These are phyloP conservation scores for Astreopora myriophthalma DNA, from an alignment of 64 coral and sea anemone species.

Conservation along the genomic window DNA sequence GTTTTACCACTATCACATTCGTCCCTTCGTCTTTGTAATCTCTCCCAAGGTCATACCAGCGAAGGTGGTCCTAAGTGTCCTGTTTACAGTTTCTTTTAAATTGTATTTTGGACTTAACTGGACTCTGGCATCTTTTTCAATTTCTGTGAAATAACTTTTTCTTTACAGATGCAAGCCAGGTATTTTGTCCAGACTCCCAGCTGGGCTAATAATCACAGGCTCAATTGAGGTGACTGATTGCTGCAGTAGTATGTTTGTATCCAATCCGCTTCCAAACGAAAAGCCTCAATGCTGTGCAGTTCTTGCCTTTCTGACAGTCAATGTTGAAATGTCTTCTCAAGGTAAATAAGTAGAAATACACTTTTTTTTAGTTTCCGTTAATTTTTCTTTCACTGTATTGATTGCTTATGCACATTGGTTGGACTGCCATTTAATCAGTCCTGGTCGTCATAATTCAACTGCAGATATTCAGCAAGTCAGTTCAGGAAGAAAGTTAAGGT, in stretches of 20 bases:
- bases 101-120: no score
- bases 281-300: conserved; percentile 71
- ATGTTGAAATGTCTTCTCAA: conserved; percentile 16
- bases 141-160: no score
- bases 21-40: no score
- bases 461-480: background rate
- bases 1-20: no score
- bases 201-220: conserved; percentile 20
- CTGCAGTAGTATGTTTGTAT: conserved; percentile 67
- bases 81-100: no score
- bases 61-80: no score
- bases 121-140: no score
- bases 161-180: background rate
- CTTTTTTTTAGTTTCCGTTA: background rate
- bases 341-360: background rate
- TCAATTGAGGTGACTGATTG: conserved; percentile 62
- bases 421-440: no score
- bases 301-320: conserved; percentile 36
- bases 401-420: background rate
- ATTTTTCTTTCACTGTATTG: no score
- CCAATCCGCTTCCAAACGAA: conserved; percentile 15
- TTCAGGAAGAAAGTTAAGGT: conserved; percentile 4
- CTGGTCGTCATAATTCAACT: background rate
- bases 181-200: conserved; percentile 34
- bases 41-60: no score